Evolutionary conservation across 2,113 vertebrate species (phyloP).

Genomic region (Capra hircus): DNA sequence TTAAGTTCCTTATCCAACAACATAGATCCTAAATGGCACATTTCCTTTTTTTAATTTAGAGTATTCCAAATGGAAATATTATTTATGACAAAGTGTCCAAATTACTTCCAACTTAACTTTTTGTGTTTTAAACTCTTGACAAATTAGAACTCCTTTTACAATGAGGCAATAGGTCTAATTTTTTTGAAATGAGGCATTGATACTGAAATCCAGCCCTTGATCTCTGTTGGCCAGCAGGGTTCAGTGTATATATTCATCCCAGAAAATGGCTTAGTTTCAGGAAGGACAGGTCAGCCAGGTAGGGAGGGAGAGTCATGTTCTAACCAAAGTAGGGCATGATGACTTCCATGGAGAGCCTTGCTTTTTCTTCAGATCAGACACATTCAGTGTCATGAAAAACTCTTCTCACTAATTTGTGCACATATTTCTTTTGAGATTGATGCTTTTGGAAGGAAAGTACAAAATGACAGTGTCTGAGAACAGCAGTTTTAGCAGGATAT

Average conservation of each 20-base stretch:
- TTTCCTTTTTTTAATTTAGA: constrained; percentile 25
- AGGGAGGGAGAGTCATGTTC: neutral
- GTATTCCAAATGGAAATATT: neutral
- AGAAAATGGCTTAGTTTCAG: neutral
- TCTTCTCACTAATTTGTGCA: constrained; percentile 35
- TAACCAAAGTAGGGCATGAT: neutral
- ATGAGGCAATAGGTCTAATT: neutral
- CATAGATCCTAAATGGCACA: neutral
- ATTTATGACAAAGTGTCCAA: neutral
- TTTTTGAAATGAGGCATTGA: neutral
- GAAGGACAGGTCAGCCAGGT: neutral
- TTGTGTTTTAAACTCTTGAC: constrained; percentile 30
- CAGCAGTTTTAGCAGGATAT: constrained; percentile 47
- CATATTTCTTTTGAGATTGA: constrained; percentile 43
- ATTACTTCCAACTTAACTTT: neutral
- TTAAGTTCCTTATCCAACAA: neutral
- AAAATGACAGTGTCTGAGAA: constrained; percentile 33
- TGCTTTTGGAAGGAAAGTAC: constrained; percentile 34
- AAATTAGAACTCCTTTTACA: neutral
- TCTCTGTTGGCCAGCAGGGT: neutral
- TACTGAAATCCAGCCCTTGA: neutral
- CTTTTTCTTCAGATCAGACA: constrained; percentile 25
- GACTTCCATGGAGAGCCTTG: neutral
- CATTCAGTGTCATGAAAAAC: constrained; percentile 27
- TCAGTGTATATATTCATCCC: constrained; percentile 6